phyloP scores from a whole-genome alignment of 1,140 invertebrate genomes.

The Leguminivora glycinivorella region DNA sequence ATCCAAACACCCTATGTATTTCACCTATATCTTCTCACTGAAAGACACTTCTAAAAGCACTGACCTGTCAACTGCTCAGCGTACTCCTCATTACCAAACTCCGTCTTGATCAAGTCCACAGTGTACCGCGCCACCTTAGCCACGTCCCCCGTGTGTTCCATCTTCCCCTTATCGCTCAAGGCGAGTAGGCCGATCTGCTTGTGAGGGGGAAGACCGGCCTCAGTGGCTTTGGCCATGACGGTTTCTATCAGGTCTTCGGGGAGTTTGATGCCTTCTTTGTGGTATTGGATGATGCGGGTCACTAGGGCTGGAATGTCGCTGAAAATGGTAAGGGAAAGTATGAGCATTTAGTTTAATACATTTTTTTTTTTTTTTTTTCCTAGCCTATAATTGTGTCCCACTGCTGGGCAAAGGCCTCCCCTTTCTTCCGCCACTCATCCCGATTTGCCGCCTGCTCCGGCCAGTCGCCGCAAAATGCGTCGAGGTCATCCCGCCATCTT shows the following conservation, averaged over 20 bases:
- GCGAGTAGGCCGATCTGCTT: constrained; percentile 48
- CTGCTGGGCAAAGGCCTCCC: too few relatives aligned
- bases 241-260: constrained; percentile 44
- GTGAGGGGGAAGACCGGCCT: constrained; percentile 48
- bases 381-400: too few relatives aligned
- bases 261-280: constrained; percentile 57
- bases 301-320: constrained; percentile 50
- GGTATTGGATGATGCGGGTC: constrained; percentile 51
- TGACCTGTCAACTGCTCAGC: constrained; percentile 44
- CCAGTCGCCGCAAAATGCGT: too few relatives aligned
- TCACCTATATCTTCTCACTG: too few relatives aligned
- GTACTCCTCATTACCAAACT: constrained; percentile 45
- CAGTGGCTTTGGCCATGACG: constrained; percentile 37
- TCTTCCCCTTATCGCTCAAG: constrained; percentile 39
- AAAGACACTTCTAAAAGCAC: constrained; percentile 7
- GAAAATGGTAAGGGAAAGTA: background rate
- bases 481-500: too few relatives aligned
- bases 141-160: constrained; percentile 38
- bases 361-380: too few relatives aligned
- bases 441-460: too few relatives aligned
- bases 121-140: constrained; percentile 45
- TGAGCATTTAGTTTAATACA: constrained; percentile 12
- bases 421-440: too few relatives aligned
- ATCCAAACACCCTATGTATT: too few relatives aligned
- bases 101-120: constrained; percentile 44